Percentiles rank a stretch among this genome's conserved stretches.
phyloP scores from a whole-genome alignment of 1,140 invertebrate species.

The Zaprionus ghesquierei region DNA sequence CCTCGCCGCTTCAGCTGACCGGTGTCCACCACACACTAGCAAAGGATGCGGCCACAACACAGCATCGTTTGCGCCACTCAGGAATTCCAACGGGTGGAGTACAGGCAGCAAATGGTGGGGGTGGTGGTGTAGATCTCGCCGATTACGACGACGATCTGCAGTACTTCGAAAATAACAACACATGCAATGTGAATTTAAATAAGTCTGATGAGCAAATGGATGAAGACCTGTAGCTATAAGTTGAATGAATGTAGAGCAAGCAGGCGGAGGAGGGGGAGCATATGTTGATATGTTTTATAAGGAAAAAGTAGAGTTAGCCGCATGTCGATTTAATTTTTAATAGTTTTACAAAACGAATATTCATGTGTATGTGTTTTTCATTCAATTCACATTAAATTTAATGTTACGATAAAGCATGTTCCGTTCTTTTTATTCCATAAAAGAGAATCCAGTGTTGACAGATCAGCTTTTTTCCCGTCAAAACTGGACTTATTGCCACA shows the following conservation, averaged over 20 bases:
- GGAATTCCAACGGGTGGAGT: not conserved
- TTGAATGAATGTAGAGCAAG: not conserved
- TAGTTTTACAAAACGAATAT: slow-evolving; percentile 24
- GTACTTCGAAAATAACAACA: slow-evolving; percentile 77
- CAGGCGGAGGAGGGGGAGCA: not conserved
- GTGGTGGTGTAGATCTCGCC: slow-evolving; percentile 46
- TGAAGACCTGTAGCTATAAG: slow-evolving; percentile 67
- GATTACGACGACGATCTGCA: slow-evolving; percentile 73
- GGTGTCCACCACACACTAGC: not conserved
- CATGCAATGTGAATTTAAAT: slow-evolving; percentile 78
- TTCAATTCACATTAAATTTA: slow-evolving; percentile 23
- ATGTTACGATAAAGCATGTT: slow-evolving; percentile 1
- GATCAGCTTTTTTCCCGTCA: no score
- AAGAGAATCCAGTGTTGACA: no score
- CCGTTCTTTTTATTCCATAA: no score
- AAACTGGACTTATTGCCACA: no score
- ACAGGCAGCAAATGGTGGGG: not conserved
- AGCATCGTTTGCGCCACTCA: not conserved
- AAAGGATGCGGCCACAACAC: not conserved
- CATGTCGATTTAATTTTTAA: slow-evolving; percentile 30
- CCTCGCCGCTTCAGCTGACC: slow-evolving; percentile 86
- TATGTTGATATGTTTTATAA: slow-evolving; percentile 17
- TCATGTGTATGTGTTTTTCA: slow-evolving; percentile 33
- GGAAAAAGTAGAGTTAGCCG: slow-evolving; percentile 18
- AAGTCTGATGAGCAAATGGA: slow-evolving; percentile 81